Conservation (phyloP, 2,113 vertebrate genomes). For the Poeciliopsis prolifica region DNA sequence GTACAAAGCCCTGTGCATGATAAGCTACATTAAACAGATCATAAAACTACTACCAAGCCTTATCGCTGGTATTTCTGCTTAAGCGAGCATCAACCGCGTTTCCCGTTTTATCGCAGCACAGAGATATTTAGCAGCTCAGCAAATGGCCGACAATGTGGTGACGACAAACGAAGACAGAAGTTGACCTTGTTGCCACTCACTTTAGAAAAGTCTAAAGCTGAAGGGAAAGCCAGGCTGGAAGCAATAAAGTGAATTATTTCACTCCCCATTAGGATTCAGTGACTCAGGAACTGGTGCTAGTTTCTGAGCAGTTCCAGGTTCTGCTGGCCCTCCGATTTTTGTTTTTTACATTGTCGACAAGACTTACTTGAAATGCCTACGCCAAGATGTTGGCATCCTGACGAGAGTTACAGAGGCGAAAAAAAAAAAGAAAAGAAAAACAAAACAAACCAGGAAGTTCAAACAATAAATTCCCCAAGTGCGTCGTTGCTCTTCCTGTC, state of each 20-base stretch:
- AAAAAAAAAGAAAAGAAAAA: not conserved
- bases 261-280: not conserved
- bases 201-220: not conserved
- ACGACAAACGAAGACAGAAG: conserved; percentile 1
- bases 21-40: conserved; percentile 1
- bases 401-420: not conserved
- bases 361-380: not conserved
- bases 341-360: not conserved
- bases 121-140: not conserved
- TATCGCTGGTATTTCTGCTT: not conserved
- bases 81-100: not conserved
- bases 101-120: conserved; percentile 10
- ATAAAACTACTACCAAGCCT: not conserved
- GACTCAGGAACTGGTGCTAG: not conserved
- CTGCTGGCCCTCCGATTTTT: not conserved
- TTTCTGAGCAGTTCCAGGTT: not conserved
- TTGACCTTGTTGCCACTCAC: not conserved
- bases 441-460: not conserved
- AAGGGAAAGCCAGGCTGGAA: not conserved
- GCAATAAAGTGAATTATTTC: not conserved
- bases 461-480: not conserved
- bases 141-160: not conserved
- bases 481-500: not conserved
- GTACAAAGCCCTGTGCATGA: not conserved
- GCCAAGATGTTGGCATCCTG: not conserved